Percentiles rank a stretch among this genome's conserved stretches.
These are phyloP conservation scores for Caiman crocodilus DNA, from an alignment of 2,797 vertebrate species.

Conservation along the genomic window DNA sequence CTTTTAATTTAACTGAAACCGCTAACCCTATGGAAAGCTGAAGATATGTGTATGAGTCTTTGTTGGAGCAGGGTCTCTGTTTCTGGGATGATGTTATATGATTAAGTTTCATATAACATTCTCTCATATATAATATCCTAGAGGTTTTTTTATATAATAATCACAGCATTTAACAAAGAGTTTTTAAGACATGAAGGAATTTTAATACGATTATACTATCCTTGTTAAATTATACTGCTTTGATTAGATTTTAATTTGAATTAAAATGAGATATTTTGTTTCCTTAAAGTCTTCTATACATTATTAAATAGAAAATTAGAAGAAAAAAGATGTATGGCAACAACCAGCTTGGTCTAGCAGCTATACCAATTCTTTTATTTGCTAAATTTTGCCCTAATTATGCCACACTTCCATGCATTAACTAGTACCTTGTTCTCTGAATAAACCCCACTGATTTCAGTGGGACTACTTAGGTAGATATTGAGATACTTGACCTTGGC, in stretches of 20 bases:
- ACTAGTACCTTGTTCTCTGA: neutral
- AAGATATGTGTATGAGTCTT: neutral
- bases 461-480: neutral
- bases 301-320: neutral
- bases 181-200: neutral
- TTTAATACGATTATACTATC: neutral
- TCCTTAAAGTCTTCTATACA: slow-evolving; percentile 2
- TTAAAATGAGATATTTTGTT: neutral
- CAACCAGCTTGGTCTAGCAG: neutral
- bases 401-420: neutral
- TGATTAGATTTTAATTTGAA: slow-evolving; percentile 3
- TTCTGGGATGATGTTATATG: neutral
- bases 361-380: neutral
- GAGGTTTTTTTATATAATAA: neutral
- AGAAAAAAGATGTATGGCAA: neutral
- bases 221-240: slow-evolving; percentile 10
- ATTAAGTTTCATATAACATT: neutral
- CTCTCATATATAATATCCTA: neutral
- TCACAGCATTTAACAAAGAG: neutral
- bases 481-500: neutral
- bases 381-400: neutral
- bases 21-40: neutral
- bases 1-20: neutral
- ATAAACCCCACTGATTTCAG: neutral
- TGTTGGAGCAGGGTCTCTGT: neutral